These are phyloP conservation scores for Bicyclus anynana DNA, from an alignment of 1,140 invertebrate species.

Conservation along the genomic window DNA sequence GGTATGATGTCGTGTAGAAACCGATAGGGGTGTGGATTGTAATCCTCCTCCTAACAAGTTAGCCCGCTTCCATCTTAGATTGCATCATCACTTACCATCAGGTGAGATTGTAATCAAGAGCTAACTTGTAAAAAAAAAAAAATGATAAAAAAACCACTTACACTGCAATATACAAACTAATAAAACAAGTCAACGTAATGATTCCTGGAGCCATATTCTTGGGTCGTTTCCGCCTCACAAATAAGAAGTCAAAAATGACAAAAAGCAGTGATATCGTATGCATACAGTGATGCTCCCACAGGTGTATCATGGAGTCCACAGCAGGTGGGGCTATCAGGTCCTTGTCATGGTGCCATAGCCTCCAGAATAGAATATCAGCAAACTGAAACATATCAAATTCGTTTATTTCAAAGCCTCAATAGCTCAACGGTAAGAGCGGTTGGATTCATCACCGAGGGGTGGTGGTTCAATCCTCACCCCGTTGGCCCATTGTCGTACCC, in stretches of 20 bases:
- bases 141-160: slow-evolving; percentile 28
- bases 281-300: slow-evolving; percentile 58
- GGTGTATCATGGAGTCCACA: slow-evolving; percentile 33
- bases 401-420: too few species aligned
- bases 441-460: too few species aligned
- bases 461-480: too few species aligned
- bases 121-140: too few species aligned
- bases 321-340: slow-evolving; percentile 41
- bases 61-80: too few species aligned
- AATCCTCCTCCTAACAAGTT: too few species aligned
- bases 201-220: slow-evolving; percentile 36
- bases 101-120: too few species aligned
- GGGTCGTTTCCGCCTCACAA: slow-evolving; percentile 41
- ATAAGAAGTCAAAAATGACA: slow-evolving; percentile 43
- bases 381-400: slow-evolving; percentile 40
- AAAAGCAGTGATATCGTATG: slow-evolving; percentile 49
- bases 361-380: slow-evolving; percentile 56
- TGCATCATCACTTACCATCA: too few species aligned
- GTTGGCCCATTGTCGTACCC: too few species aligned
- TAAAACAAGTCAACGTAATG: slow-evolving; percentile 27
- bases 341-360: slow-evolving; percentile 42
- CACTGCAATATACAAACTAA: slow-evolving; percentile 38
- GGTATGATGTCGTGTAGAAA: too few species aligned
- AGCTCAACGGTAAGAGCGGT: too few species aligned
- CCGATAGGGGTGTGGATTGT: too few species aligned